Evolutionary conservation across 2,888 invertebrate species (phyloP).

Genomic region (Gastrophysa polygoni): DNA sequence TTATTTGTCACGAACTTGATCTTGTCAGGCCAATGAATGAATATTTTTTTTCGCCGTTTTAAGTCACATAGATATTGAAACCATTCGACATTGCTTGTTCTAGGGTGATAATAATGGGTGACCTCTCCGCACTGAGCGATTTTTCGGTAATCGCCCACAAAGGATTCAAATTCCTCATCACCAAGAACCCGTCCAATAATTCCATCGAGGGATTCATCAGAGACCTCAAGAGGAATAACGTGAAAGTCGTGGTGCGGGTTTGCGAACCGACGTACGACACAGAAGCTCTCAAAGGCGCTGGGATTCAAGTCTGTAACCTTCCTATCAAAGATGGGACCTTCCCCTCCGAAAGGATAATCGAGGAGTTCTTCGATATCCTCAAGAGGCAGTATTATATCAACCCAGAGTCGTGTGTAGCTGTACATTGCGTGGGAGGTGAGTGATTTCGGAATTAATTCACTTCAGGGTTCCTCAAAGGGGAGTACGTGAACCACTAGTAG

Average conservation of each 20-base stretch:
- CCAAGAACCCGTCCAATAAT: slow-evolving; percentile 39
- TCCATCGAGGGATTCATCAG: slow-evolving; percentile 38
- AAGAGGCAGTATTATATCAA: slow-evolving; percentile 35
- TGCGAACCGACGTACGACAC: slow-evolving; percentile 41
- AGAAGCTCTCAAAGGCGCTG: slow-evolving; percentile 34
- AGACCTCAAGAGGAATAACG: slow-evolving; percentile 39
- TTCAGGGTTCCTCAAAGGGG: too few species aligned
- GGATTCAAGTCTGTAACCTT: slow-evolving; percentile 39
- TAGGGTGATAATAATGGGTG: neutral
- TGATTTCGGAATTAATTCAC: neutral
- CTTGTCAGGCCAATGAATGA: too few species aligned
- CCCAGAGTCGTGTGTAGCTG: slow-evolving; percentile 37
- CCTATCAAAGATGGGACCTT: slow-evolving; percentile 39
- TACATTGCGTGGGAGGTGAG: slow-evolving; percentile 40
- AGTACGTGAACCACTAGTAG: too few species aligned
- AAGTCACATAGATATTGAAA: neutral
- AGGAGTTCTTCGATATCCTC: slow-evolving; percentile 37
- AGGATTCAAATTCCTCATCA: slow-evolving; percentile 40
- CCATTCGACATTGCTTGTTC: neutral
- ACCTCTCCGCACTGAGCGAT: slow-evolving; percentile 23
- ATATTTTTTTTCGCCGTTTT: too few species aligned
- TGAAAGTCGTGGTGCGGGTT: slow-evolving; percentile 37
- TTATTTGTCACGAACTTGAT: too few species aligned
- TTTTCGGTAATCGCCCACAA: slow-evolving; percentile 37
- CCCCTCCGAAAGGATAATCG: slow-evolving; percentile 37